These are phyloP conservation scores for Actinia tenebrosa DNA, from an alignment of 64 coral and sea anemone species.

Conservation along the genomic window DNA sequence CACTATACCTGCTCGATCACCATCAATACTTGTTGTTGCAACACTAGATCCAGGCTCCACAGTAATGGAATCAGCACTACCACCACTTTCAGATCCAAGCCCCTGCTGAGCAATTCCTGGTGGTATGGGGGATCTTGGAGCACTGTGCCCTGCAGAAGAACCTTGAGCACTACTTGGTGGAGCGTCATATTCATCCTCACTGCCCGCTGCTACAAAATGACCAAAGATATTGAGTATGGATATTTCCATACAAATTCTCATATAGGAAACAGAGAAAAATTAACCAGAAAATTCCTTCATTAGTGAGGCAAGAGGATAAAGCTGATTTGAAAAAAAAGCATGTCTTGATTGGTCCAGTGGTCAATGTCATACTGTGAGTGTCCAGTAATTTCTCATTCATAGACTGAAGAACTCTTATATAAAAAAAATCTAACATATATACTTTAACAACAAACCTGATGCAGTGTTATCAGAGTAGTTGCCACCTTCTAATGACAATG, in stretches of 20 bases:
- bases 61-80: conserved; percentile 88
- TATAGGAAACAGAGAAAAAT: background rate
- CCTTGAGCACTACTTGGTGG: conserved; percentile 66
- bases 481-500: conserved; percentile 24
- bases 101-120: conserved; percentile 58
- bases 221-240: background rate
- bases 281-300: no score
- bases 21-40: conserved; percentile 65
- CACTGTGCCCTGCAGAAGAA: conserved; percentile 92
- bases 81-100: conserved; percentile 90
- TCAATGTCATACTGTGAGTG: no score
- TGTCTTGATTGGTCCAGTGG: no score
- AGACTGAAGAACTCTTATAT: no score
- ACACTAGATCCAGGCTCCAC: conserved; percentile 79
- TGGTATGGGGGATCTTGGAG: conserved; percentile 82
- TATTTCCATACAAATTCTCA: background rate
- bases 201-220: conserved; percentile 57
- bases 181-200: conserved; percentile 90
- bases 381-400: no score
- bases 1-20: conserved; percentile 22
- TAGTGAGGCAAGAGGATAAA: no score
- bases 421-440: no score
- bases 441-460: conserved; percentile 16
- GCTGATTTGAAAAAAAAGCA: no score
- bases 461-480: conserved; percentile 39